Evolutionary conservation across 37 sponge, comb jelly and placozoan genomes (phyloP), one percentile per base, ranked within the genome.

Genomic region (Tethya wilhelma): DNA sequence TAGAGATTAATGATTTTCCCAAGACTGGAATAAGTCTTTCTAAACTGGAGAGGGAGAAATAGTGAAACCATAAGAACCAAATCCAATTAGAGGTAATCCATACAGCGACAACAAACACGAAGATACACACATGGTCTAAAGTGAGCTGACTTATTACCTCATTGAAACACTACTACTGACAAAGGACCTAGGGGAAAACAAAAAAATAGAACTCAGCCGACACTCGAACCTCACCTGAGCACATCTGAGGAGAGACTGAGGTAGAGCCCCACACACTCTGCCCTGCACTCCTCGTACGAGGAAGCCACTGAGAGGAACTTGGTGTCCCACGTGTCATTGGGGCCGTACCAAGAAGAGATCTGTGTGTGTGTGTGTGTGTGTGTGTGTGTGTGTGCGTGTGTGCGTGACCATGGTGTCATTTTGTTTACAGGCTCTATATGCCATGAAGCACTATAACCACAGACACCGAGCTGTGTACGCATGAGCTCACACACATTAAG

Each of bases 231-330:
- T 38, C 66, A 95, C 96, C 78, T 86, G 36, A 96, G 94, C 20
- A 96, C 84, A 58, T 93, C 86, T 33, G 38, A 23, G 38, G 62
- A 46, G 46, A 90, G 86, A 56, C 95, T 90, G 67, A 96, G 85
- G 62, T 93, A 93, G 43, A 96, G 79, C 0, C 97, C 97, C 31
- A 96, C 97, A 83, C 97, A 96, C 74, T 96, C 97, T 1, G 97
- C 97, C 39, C 93, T 58, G 59, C 97, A 96, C 65, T 96, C 97
- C 67, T 96, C 97, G 57, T 96, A 96, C 33, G 89, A 66, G 9
- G 95, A 93, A 17, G 91, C 79, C 57, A 96, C 2, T 22, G 73
- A 41, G 19, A 75, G 75, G 73, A 96, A 96, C 37, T 77, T 74
- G 31, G 83, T 76, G 76, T 93, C 95, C 64, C 73, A 96, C 32